Evolutionary conservation across 2,888 invertebrate genomes (phyloP).

Genomic region (Taenaris catops): DNA sequence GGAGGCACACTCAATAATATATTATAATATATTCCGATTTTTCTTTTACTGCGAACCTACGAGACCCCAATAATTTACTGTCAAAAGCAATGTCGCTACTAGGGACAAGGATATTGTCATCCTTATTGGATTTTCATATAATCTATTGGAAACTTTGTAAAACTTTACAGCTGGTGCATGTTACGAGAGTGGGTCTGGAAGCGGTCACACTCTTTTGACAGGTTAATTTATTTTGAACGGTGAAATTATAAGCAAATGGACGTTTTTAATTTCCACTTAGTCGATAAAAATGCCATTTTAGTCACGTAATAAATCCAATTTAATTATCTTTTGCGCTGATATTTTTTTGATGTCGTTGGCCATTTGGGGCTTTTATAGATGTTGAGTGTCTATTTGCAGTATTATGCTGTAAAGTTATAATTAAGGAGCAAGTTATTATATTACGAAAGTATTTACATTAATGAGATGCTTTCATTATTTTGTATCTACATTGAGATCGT

Average conservation of each 20-base stretch:
- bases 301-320: constrained; percentile 14
- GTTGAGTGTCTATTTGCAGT: constrained; percentile 2
- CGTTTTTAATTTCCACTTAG: constrained; percentile 16
- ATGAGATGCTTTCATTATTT: too few relatives aligned
- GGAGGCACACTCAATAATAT: too few relatives aligned
- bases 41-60: too few relatives aligned
- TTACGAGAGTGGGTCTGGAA: constrained; percentile 16
- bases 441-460: too few relatives aligned
- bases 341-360: constrained; percentile 13
- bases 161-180: constrained; percentile 25
- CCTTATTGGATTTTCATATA: constrained; percentile 40
- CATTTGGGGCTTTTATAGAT: constrained; percentile 8
- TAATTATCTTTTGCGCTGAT: constrained; percentile 15
- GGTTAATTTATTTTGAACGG: constrained; percentile 23
- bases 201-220: constrained; percentile 21
- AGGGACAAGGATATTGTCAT: constrained; percentile 48
- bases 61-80: constrained; percentile 66
- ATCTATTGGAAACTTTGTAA: constrained; percentile 30
- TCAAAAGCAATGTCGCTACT: constrained; percentile 51
- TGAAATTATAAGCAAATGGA: constrained; percentile 17
- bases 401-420: neutral
- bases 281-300: constrained; percentile 20
- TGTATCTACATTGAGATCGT: too few relatives aligned
- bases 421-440: neutral
- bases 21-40: too few relatives aligned